Conservation (phyloP, 2,797 vertebrate genomes). For the Hoplostethus atlanticus region DNA sequence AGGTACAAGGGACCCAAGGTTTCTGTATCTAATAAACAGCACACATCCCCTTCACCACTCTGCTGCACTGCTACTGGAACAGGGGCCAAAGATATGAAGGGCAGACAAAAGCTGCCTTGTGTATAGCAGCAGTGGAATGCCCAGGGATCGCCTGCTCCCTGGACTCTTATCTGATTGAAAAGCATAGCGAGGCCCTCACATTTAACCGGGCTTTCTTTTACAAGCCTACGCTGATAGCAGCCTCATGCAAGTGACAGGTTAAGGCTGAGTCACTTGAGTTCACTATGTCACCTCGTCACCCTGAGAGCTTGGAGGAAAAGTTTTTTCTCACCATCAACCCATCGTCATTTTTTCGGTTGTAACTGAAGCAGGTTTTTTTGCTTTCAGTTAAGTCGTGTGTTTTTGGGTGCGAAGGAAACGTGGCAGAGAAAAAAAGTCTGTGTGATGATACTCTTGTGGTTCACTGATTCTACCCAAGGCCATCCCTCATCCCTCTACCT, state of each 20-base stretch:
- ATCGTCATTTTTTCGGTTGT: conserved; percentile 18
- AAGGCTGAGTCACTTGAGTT: conserved; percentile 33
- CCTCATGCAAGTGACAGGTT: conserved; percentile 4
- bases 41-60: conserved; percentile 27
- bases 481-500: conserved; percentile 26
- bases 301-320: conserved; percentile 5
- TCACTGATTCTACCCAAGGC: conserved; percentile 44
- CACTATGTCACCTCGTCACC: conserved; percentile 33
- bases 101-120: conserved; percentile 74
- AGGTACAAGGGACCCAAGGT: conserved; percentile 51
- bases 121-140: conserved; percentile 69
- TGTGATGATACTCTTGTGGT: conserved; percentile 67
- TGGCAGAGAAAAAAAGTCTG: conserved; percentile 69
- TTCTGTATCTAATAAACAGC: conserved; percentile 59
- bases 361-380: conserved; percentile 38
- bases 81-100: conserved; percentile 41
- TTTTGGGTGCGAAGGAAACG: conserved; percentile 74
- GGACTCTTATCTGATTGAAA: conserved; percentile 79
- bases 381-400: conserved; percentile 64
- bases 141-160: conserved; percentile 64
- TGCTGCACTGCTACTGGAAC: conserved; percentile 29
- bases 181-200: conserved; percentile 56
- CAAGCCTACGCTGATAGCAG: conserved; percentile 10
- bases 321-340: conserved; percentile 29
- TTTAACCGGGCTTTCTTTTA: conserved; percentile 64